Evolutionary conservation across 1,140 invertebrate species (phyloP).

Genomic region (Drosophila nigromelanica): DNA sequence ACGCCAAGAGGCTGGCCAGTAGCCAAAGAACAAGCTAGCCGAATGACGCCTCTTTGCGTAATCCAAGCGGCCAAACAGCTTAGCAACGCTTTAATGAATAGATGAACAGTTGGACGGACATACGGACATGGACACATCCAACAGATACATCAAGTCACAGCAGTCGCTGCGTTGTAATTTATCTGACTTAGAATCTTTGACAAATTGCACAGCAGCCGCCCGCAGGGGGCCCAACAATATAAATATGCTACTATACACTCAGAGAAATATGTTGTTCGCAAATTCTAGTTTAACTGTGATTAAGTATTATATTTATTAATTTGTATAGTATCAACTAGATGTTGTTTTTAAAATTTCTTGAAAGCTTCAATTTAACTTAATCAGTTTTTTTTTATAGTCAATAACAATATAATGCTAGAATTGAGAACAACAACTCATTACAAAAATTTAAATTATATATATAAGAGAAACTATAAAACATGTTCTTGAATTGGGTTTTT

Average conservation of each 20-base stretch:
- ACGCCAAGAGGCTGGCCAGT: conserved; percentile 12
- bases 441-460: too few species aligned
- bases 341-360: too few species aligned
- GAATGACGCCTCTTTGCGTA: conserved; percentile 40
- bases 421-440: too few species aligned
- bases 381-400: too few species aligned
- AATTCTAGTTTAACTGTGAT: too few species aligned
- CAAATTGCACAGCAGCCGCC: conserved; percentile 54
- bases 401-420: too few species aligned
- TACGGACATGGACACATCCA: conserved; percentile 23
- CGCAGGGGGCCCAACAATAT: conserved; percentile 26
- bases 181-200: conserved; percentile 60
- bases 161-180: conserved; percentile 48
- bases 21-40: conserved; percentile 14
- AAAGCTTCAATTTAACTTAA: too few species aligned
- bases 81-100: conserved; percentile 48
- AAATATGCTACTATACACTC: background rate
- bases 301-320: too few species aligned
- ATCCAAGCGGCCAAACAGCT: conserved; percentile 40
- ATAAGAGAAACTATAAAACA: too few species aligned
- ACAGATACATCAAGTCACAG: conserved; percentile 40
- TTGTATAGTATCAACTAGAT: too few species aligned
- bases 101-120: conserved; percentile 8
- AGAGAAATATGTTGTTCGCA: background rate
- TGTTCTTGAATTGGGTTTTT: too few species aligned